Percentiles rank a stretch among this genome's conserved stretches.
Evolutionary conservation across 2,797 vertebrate genomes (phyloP).

Genomic region (Chiloscyllium punctatum): DNA sequence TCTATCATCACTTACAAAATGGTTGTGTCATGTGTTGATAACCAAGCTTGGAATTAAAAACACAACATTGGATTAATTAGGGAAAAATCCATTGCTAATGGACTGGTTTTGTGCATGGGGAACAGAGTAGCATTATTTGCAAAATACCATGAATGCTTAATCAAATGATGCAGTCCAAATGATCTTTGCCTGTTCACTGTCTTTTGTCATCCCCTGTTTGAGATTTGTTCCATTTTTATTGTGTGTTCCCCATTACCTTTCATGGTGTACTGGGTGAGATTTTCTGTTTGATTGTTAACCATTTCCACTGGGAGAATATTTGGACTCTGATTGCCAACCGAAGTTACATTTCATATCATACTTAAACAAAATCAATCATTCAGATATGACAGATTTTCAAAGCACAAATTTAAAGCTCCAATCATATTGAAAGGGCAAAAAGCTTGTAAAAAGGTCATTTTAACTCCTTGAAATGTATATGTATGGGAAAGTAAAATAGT

Average conservation of each 20-base stretch:
- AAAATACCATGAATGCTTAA: background rate
- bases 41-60: slow-evolving; percentile 1
- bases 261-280: background rate
- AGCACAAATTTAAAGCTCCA: background rate
- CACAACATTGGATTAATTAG: background rate
- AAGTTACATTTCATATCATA: background rate
- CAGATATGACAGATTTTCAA: background rate
- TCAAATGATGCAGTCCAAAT: background rate
- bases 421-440: background rate
- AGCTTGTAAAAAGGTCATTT: background rate
- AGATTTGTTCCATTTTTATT: background rate
- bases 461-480: background rate
- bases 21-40: background rate
- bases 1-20: background rate
- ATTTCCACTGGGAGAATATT: background rate
- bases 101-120: background rate
- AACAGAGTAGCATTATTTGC: background rate
- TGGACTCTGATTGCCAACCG: background rate
- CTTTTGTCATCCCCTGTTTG: background rate
- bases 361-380: background rate
- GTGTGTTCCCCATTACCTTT: background rate
- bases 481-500: background rate
- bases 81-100: background rate
- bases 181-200: background rate
- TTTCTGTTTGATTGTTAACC: background rate